Percentiles rank a stretch among this genome's conserved stretches.
Evolutionary conservation across 2,888 invertebrate genomes (phyloP).

Genomic region (Physocephala rufipes): DNA sequence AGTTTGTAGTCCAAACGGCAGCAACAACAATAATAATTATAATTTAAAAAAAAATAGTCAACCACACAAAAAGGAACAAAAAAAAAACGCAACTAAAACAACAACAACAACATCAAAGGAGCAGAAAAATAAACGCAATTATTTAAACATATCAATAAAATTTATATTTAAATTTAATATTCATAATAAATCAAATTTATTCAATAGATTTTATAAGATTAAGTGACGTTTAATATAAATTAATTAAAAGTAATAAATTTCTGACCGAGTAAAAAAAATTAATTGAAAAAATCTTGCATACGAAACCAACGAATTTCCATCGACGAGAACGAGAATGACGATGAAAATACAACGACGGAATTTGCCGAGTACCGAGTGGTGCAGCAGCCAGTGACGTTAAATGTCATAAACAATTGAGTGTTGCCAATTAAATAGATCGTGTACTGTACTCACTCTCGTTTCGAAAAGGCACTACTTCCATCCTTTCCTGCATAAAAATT

Average conservation of each 20-base stretch:
- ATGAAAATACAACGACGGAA: background rate
- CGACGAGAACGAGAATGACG: background rate
- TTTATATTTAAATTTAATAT: constrained; percentile 16
- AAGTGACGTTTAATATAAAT: constrained; percentile 6
- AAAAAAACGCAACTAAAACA: constrained; percentile 1
- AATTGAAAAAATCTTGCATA: background rate
- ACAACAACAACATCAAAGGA: constrained; percentile 27
- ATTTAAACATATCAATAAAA: constrained; percentile 35
- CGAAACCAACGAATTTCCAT: background rate
- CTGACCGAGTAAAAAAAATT: too few relatives aligned
- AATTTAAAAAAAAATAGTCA: background rate
- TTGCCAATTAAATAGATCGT: too few relatives aligned
- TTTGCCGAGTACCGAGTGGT: background rate
- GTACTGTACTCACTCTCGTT: too few relatives aligned
- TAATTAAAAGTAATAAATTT: background rate
- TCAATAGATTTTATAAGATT: background rate
- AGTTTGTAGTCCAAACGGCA: constrained; percentile 34
- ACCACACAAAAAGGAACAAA: background rate
- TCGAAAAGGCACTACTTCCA: too few relatives aligned
- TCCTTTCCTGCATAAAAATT: too few relatives aligned
- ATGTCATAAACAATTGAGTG: too few relatives aligned
- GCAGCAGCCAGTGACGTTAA: too few relatives aligned
- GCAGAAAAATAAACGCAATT: constrained; percentile 34
- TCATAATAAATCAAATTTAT: constrained; percentile 12
- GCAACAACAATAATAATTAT: constrained; percentile 26